These are phyloP conservation scores for Tachypleus tridentatus DNA, from an alignment of 1,140 invertebrate genomes.

Conservation along the genomic window DNA sequence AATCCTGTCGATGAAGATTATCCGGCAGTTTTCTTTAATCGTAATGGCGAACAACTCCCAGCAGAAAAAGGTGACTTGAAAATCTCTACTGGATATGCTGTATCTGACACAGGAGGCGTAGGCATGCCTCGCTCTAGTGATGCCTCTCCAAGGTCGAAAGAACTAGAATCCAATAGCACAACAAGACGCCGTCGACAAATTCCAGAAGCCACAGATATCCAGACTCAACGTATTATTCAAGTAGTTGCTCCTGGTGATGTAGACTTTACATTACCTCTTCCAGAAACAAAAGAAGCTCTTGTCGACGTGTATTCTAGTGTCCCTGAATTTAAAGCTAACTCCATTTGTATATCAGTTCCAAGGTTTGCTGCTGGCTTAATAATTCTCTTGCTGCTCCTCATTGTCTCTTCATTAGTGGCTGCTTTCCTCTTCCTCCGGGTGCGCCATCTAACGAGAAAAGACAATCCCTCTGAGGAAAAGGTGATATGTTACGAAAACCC, in stretches of 20 bases:
- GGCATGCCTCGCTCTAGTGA: constrained; percentile 22
- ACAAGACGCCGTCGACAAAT: constrained; percentile 40
- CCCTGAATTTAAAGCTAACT: constrained; percentile 40
- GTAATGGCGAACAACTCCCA: constrained; percentile 16
- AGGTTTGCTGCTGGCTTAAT: constrained; percentile 82
- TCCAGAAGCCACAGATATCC: constrained; percentile 60
- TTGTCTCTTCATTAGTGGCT: constrained; percentile 79
- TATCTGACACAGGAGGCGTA: constrained; percentile 9
- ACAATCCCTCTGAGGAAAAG: constrained; percentile 10
- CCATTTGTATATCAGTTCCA: constrained; percentile 81
- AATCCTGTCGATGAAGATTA: constrained; percentile 1
- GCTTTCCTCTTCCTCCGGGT: constrained; percentile 82
- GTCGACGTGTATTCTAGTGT: constrained; percentile 53
- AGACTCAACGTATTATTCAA: constrained; percentile 77
- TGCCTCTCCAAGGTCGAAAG: constrained; percentile 40
- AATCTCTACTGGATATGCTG: constrained; percentile 9
- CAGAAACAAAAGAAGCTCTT: constrained; percentile 66
- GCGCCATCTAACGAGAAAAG: constrained; percentile 19
- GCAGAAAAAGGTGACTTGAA: constrained; percentile 10
- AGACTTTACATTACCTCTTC: constrained; percentile 65
- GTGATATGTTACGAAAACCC: constrained; percentile 14
- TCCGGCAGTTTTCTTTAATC: constrained; percentile 16
- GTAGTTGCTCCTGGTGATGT: constrained; percentile 88
- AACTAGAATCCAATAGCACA: too few species aligned
- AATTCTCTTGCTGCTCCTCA: constrained; percentile 72